Conservation (phyloP, 2,888 invertebrate species). For the Corythucha ciliata region DNA sequence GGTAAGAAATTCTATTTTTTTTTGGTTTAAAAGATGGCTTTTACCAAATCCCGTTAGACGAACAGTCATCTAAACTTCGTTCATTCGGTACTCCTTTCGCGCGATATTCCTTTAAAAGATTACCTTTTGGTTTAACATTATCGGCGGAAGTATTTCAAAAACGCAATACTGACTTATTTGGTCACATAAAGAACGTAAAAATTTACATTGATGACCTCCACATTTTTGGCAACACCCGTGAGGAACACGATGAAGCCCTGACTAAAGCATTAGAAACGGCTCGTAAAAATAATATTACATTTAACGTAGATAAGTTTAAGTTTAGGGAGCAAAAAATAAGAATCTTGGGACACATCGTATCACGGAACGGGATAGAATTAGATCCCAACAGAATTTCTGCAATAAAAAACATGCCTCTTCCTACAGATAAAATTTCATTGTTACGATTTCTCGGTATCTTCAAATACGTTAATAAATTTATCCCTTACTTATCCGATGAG, state of each 20-base stretch:
- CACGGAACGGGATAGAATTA: not conserved
- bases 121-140: slow-evolving; percentile 27
- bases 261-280: slow-evolving; percentile 25
- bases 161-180: slow-evolving; percentile 22
- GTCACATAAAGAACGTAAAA: slow-evolving; percentile 30
- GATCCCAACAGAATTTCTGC: not conserved
- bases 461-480: slow-evolving; percentile 10
- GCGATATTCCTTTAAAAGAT: slow-evolving; percentile 19
- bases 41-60: slow-evolving; percentile 34
- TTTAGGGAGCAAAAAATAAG: slow-evolving; percentile 1
- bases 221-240: slow-evolving; percentile 29
- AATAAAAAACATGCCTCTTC: not conserved
- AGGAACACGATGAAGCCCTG: slow-evolving; percentile 25
- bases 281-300: slow-evolving; percentile 24
- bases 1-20: slow-evolving; percentile 24
- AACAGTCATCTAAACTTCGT: slow-evolving; percentile 33
- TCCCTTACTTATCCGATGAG: not conserved
- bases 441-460: slow-evolving; percentile 9
- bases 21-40: slow-evolving; percentile 32
- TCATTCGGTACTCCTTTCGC: slow-evolving; percentile 25
- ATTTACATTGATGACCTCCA: slow-evolving; percentile 37
- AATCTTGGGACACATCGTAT: slow-evolving; percentile 13
- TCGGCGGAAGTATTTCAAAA: slow-evolving; percentile 37
- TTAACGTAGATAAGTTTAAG: slow-evolving; percentile 26
- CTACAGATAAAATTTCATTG: not conserved